phyloP scores from a whole-genome alignment of 2,888 invertebrate genomes.

The Cheilosia urbana region DNA sequence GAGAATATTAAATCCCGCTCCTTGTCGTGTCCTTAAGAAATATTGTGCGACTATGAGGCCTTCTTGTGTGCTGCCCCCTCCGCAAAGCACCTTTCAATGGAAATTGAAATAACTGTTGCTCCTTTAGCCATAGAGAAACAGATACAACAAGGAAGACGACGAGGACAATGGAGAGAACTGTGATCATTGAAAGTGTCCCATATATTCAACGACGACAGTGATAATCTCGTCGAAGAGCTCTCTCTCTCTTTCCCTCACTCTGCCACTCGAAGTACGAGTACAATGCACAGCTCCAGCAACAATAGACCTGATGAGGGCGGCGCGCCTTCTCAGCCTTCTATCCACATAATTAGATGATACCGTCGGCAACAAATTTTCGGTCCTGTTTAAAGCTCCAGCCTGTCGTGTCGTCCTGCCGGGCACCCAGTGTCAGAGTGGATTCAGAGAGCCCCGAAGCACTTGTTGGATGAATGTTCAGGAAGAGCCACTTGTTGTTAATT shows the following conservation, averaged over 20 bases:
- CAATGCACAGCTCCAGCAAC: conserved; percentile 58
- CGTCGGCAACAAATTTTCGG: conserved; percentile 57
- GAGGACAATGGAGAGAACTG: conserved; percentile 37
- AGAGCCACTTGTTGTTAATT: conserved; percentile 66
- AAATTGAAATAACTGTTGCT: conserved; percentile 67
- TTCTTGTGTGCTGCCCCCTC: not conserved
- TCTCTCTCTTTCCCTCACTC: not conserved
- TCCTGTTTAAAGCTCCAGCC: conserved; percentile 42
- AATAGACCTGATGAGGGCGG: conserved; percentile 19
- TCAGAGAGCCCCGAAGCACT: conserved; percentile 45
- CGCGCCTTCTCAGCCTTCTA: conserved; percentile 22
- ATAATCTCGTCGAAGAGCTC: conserved; percentile 45
- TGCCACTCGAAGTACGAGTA: conserved; percentile 41
- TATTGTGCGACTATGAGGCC: conserved; percentile 43
- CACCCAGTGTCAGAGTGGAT: not conserved
- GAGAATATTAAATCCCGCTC: conserved; percentile 41
- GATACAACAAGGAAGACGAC: conserved; percentile 7
- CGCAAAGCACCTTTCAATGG: conserved; percentile 28
- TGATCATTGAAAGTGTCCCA: conserved; percentile 58
- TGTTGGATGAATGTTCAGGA: conserved; percentile 53
- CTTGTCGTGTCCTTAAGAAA: conserved; percentile 57
- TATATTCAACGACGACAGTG: conserved; percentile 43
- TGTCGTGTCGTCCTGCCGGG: conserved; percentile 24
- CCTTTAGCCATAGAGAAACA: conserved; percentile 39
- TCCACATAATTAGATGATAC: conserved; percentile 69